Percentiles rank a stretch among this genome's conserved stretches.
phyloP scores from a whole-genome alignment of 1,140 invertebrate species.

The Penaeus indicus region DNA sequence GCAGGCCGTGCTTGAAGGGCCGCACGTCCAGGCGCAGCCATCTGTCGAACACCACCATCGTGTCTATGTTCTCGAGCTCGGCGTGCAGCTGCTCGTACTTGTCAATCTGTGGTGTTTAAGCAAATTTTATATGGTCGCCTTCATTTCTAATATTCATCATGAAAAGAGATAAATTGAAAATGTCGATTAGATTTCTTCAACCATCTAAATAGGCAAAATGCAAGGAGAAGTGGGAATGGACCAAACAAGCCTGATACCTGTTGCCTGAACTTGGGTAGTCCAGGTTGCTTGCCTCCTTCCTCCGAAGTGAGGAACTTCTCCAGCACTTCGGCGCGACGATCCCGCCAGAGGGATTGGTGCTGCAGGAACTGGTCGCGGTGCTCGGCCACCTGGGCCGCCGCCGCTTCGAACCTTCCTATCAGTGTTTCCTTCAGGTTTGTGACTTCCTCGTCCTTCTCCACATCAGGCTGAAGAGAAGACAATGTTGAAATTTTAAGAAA shows the following conservation, averaged over 20 bases:
- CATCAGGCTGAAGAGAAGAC: conserved; percentile 39
- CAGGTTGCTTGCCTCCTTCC: conserved; percentile 52
- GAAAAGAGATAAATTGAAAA: too few relatives aligned
- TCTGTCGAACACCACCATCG: conserved; percentile 84
- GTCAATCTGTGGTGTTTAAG: conserved; percentile 78
- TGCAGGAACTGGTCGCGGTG: conserved; percentile 58
- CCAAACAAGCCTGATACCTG: conserved; percentile 9
- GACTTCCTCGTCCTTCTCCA: conserved; percentile 61
- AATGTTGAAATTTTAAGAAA: not conserved
- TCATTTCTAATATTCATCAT: too few relatives aligned
- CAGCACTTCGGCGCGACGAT: conserved; percentile 53
- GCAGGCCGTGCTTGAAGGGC: conserved; percentile 91
- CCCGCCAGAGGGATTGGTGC: conserved; percentile 63
- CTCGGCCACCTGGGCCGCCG: conserved; percentile 34
- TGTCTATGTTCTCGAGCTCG: conserved; percentile 85
- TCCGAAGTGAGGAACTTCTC: conserved; percentile 59
- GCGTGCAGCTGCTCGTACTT: conserved; percentile 88
- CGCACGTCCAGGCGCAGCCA: conserved; percentile 94
- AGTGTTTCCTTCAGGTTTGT: conserved; percentile 38
- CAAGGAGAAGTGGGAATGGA: not conserved
- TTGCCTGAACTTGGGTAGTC: conserved; percentile 58
- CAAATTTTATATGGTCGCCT: not conserved
- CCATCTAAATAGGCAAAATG: not conserved
- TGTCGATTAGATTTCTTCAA: too few relatives aligned
- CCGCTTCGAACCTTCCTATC: conserved; percentile 54